A percentile compares a stretch with the other conserved stretches of the same genome.
phyloP scores from a whole-genome alignment of 1,140 invertebrate genomes.

The Cepaea nemoralis region DNA sequence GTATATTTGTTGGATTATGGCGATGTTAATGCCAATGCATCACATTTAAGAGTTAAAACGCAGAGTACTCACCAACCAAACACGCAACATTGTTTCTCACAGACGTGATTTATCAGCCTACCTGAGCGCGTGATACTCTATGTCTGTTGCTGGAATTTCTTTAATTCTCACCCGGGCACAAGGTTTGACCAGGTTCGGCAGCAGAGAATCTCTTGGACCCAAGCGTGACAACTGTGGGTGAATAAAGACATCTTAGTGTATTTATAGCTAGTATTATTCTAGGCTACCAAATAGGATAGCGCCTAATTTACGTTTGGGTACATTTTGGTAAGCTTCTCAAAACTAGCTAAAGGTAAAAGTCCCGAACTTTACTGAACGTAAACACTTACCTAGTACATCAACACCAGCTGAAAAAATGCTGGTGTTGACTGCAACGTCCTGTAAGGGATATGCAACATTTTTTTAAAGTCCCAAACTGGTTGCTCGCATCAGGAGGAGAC shows the following conservation, averaged over 20 bases:
- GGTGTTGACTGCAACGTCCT: too few relatives aligned
- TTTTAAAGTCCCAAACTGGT: too few relatives aligned
- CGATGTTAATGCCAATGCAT: background rate
- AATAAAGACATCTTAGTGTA: background rate
- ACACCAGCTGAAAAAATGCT: too few relatives aligned
- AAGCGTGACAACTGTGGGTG: background rate
- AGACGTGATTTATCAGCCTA: background rate
- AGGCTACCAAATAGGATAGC: too few relatives aligned
- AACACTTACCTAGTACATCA: background rate
- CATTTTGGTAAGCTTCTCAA: too few relatives aligned
- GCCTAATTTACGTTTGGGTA: too few relatives aligned
- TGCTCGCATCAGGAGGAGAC: too few relatives aligned
- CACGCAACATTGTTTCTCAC: too few relatives aligned
- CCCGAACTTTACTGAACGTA: background rate
- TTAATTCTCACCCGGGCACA: background rate
- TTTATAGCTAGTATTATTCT: background rate
- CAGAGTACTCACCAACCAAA: too few relatives aligned
- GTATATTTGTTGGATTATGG: background rate
- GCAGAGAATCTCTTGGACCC: constrained; percentile 28
- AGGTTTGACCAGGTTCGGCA: constrained; percentile 26
- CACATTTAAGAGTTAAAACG: too few relatives aligned
- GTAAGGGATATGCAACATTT: too few relatives aligned
- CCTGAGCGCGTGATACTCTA: constrained; percentile 13
- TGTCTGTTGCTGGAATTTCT: background rate
- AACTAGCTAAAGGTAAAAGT: background rate